phyloP scores from a whole-genome alignment of 35 echinoderm and acorn worm genomes.

The Apostichopus parvimensis region DNA sequence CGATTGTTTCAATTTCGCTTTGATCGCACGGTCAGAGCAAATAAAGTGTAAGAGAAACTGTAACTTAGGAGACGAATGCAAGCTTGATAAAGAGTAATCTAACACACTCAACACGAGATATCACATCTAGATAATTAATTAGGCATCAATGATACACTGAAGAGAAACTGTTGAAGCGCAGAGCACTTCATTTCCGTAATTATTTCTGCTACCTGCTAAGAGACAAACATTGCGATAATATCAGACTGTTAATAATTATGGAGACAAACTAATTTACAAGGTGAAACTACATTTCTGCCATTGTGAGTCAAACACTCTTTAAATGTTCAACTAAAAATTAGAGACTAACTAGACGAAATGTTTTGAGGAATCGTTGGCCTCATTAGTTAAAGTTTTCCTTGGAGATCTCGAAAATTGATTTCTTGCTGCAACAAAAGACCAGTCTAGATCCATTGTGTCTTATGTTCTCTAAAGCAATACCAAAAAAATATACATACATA shows the following conservation, averaged over 20 bases:
- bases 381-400: too few relatives aligned
- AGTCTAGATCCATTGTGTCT: too few relatives aligned
- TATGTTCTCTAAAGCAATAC: too few relatives aligned
- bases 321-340: too few relatives aligned
- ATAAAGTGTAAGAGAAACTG: slow-evolving; percentile 4
- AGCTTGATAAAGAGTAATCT: slow-evolving; percentile 4
- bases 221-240: not conserved
- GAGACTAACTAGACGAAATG: too few relatives aligned
- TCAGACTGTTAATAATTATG: not conserved
- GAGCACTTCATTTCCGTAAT: slow-evolving; percentile 1
- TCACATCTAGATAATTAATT: slow-evolving; percentile 4
- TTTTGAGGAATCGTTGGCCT: too few relatives aligned
- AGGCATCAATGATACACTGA: not conserved
- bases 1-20: slow-evolving; percentile 1
- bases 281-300: not conserved
- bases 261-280: not conserved
- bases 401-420: too few relatives aligned
- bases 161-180: not conserved
- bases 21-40: not conserved
- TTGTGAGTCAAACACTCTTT: not conserved
- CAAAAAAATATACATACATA: too few relatives aligned
- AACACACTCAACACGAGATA: not conserved
- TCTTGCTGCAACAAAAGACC: too few relatives aligned
- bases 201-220: not conserved
- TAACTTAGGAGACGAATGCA: not conserved